These are phyloP conservation scores for Dusona sp. DNA, from an alignment of 2,888 invertebrate species.

Conservation along the genomic window DNA sequence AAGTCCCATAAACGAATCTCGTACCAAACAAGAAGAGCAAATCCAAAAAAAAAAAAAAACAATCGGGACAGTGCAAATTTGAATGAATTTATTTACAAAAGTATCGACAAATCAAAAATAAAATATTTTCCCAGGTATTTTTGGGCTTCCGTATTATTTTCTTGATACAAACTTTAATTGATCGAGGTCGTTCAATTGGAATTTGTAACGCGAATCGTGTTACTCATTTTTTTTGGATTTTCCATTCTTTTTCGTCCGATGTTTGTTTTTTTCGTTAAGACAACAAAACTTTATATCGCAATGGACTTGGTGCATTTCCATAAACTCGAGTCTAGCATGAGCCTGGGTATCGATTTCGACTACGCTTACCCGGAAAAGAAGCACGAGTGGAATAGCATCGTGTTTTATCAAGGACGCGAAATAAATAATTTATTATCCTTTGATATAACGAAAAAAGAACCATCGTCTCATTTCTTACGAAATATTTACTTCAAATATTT, in stretches of 20 bases:
- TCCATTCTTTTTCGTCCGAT: background rate
- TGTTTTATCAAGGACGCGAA: conserved; percentile 59
- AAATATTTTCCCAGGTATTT: background rate
- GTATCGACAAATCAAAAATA: background rate
- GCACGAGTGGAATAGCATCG: conserved; percentile 33
- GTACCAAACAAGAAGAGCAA: conserved; percentile 14
- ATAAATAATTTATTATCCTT: conserved; percentile 54
- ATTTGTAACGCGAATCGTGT: background rate
- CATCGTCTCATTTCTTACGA: background rate
- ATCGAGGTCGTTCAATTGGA: background rate
- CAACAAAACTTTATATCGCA: background rate
- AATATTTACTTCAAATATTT: background rate
- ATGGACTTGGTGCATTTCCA: conserved; percentile 33
- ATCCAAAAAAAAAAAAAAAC: conserved; percentile 20
- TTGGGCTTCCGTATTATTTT: background rate
- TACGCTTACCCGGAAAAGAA: conserved; percentile 40
- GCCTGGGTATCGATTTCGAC: conserved; percentile 61
- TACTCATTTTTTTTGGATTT: background rate
- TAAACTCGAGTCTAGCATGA: conserved; percentile 29
- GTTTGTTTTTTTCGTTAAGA: background rate
- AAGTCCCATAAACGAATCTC: conserved; percentile 66
- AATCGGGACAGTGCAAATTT: background rate
- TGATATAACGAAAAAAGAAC: background rate
- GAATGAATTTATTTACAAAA: background rate
- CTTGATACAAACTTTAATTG: background rate